A percentile compares a stretch with the other conserved stretches of the same genome.
phyloP scores from a whole-genome alignment of 2,888 invertebrate genomes.

The Aphrophora alni region DNA sequence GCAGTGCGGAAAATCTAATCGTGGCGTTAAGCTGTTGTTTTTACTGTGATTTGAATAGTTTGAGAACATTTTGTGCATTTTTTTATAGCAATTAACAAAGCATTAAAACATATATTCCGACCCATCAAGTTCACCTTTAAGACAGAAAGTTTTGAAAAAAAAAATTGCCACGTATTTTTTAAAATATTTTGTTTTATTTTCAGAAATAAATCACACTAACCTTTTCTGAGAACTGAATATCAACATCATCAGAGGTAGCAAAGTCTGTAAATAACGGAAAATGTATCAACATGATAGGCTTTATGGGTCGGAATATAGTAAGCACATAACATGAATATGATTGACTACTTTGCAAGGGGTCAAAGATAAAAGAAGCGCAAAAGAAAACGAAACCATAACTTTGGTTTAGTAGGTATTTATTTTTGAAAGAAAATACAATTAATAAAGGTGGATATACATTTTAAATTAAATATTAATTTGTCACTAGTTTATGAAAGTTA shows the following conservation, averaged over 20 bases:
- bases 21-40: too few species aligned
- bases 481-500: too few species aligned
- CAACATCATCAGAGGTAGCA: neutral
- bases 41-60: neutral
- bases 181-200: too few species aligned
- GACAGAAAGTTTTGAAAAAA: too few species aligned
- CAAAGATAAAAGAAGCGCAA: too few species aligned
- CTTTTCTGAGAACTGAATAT: neutral
- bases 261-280: neutral
- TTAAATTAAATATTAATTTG: too few species aligned
- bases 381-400: too few species aligned
- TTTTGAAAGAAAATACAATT: too few species aligned
- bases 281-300: neutral
- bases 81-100: neutral
- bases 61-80: neutral
- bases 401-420: too few species aligned
- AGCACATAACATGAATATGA: neutral
- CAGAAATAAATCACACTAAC: neutral
- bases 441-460: too few species aligned
- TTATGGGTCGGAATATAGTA: neutral
- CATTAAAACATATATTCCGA: neutral
- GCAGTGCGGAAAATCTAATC: neutral
- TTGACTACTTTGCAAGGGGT: too few species aligned
- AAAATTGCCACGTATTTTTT: conserved; percentile 42
- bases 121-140: neutral